These are phyloP conservation scores for Echeneis naucrates DNA, from an alignment of 2,797 vertebrate genomes.

Conservation along the genomic window DNA sequence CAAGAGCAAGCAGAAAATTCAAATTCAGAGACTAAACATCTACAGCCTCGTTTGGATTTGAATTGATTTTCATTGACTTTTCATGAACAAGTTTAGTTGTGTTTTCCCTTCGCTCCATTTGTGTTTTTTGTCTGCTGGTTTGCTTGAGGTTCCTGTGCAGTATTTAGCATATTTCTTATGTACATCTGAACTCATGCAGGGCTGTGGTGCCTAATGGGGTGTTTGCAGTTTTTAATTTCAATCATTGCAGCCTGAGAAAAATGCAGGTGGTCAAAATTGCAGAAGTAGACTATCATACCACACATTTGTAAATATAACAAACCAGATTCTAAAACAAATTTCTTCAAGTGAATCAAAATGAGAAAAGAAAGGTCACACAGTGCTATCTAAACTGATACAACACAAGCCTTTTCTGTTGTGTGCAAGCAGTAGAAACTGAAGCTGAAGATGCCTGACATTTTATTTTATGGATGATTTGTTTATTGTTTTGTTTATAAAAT, in stretches of 20 bases:
- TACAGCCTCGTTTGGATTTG: neutral
- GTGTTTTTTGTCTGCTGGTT: neutral
- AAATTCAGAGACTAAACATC: neutral
- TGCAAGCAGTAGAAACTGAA: neutral
- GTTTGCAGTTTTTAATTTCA: slow-evolving; percentile 41
- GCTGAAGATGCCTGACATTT: neutral
- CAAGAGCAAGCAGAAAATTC: slow-evolving; percentile 13
- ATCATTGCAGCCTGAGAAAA: slow-evolving; percentile 3
- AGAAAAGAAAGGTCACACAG: too few species aligned
- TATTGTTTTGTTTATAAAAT: neutral
- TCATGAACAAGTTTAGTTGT: too few species aligned
- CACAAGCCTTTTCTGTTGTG: neutral
- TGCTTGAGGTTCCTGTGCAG: neutral
- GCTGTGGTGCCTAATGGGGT: neutral
- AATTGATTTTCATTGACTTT: neutral
- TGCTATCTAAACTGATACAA: slow-evolving; percentile 15
- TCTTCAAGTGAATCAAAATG: too few species aligned
- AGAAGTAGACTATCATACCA: slow-evolving; percentile 17
- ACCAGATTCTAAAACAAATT: neutral
- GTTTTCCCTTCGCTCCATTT: neutral
- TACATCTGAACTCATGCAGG: neutral
- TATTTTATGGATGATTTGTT: neutral
- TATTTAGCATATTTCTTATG: neutral
- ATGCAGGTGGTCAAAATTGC: slow-evolving; percentile 35
- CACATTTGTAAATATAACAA: neutral